Evolutionary conservation across 1,140 invertebrate species (phyloP).

Genomic region (Eufriesea mexicana): DNA sequence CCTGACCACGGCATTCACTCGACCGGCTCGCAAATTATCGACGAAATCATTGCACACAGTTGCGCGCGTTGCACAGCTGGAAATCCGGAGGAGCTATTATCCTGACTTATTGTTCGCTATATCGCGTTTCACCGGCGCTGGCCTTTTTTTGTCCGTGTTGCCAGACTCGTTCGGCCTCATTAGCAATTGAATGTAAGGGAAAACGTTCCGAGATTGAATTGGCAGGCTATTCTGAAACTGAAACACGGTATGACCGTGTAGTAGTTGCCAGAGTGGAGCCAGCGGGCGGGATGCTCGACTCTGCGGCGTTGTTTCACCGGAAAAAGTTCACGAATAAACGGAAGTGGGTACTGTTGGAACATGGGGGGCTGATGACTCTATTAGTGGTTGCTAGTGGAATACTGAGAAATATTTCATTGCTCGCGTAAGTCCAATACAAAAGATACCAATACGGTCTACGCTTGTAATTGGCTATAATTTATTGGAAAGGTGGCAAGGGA

Average conservation of each 20-base stretch:
- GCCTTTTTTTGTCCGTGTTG: not conserved
- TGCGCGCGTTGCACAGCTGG: conserved; percentile 14
- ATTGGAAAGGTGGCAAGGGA: no score
- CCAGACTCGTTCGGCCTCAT: not conserved
- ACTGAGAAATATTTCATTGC: not conserved
- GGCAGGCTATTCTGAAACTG: not conserved
- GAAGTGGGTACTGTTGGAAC: not conserved
- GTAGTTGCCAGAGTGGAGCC: not conserved
- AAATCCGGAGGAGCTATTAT: conserved; percentile 35
- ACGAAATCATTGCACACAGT: conserved; percentile 38
- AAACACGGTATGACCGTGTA: not conserved
- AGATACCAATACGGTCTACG: not conserved
- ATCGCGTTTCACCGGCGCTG: conserved; percentile 16
- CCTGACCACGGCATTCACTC: conserved; percentile 31
- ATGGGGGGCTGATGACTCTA: not conserved
- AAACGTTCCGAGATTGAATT: conserved; percentile 24
- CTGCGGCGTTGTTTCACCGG: not conserved
- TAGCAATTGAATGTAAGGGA: conserved; percentile 42
- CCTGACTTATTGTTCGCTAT: conserved; percentile 38
- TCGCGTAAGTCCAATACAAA: not conserved
- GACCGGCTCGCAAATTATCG: conserved; percentile 33
- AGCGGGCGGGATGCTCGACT: not conserved
- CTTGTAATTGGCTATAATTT: not conserved
- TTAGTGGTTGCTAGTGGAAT: not conserved
- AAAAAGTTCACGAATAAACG: conserved; percentile 2